A percentile compares a stretch with the other conserved stretches of the same genome.
phyloP scores from a whole-genome alignment of 2,113 vertebrate species.

The Pollachius pollachius region DNA sequence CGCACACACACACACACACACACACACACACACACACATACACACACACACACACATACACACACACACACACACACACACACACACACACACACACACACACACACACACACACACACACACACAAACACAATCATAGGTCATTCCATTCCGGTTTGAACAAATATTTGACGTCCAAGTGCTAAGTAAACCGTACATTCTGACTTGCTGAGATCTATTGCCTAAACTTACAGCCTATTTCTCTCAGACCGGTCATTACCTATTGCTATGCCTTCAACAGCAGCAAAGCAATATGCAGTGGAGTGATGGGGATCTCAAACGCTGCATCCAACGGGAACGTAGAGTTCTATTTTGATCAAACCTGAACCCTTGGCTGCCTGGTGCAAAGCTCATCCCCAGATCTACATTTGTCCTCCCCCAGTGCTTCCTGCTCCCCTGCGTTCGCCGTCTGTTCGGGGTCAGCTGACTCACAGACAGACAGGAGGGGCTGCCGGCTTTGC shows the following conservation, averaged over 20 bases:
- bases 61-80: too few relatives aligned
- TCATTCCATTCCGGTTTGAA: constrained; percentile 27
- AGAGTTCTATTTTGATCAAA: not conserved
- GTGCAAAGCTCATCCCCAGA: constrained; percentile 12
- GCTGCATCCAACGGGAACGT: not conserved
- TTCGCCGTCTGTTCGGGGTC: constrained; percentile 24
- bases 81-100: not conserved
- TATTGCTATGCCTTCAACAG: not conserved
- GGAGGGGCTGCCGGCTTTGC: not conserved
- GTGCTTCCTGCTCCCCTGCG: constrained; percentile 19
- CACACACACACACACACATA: not conserved
- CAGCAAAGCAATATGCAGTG: not conserved
- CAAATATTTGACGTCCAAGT: constrained; percentile 65
- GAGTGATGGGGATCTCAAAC: not conserved
- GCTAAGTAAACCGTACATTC: constrained; percentile 24
- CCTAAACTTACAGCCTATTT: too few relatives aligned
- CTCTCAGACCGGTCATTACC: not conserved
- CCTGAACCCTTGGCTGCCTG: not conserved
- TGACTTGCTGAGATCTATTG: too few relatives aligned
- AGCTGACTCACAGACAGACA: constrained; percentile 31
- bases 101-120: too few relatives aligned
- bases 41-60: too few relatives aligned
- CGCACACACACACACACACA: not conserved
- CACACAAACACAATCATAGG: too few relatives aligned
- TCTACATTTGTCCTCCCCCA: constrained; percentile 20